Evolutionary conservation across 2,888 invertebrate genomes (phyloP).

Genomic region (Pachliopta kotzebuea): DNA sequence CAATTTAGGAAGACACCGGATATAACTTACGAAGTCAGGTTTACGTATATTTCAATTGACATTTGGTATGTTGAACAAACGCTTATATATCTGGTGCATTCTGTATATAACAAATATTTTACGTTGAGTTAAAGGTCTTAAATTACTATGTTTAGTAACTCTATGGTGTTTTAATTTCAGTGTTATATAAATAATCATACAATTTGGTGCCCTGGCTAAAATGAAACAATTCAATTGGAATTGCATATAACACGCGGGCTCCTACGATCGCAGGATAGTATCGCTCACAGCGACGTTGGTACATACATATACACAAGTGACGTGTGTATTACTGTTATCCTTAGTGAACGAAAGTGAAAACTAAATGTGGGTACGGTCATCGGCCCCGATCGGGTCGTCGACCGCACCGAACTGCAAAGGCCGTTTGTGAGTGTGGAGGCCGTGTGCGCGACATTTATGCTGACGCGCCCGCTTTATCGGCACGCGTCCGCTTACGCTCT

Average conservation of each 20-base stretch:
- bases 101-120: not conserved
- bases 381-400: constrained; percentile 71
- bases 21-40: constrained; percentile 45
- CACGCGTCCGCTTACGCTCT: constrained; percentile 35
- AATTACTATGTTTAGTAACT: not conserved
- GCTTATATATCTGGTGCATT: constrained; percentile 4
- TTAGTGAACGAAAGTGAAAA: constrained; percentile 80
- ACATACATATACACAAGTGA: constrained; percentile 54
- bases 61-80: constrained; percentile 53
- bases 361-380: constrained; percentile 74
- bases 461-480: constrained; percentile 36
- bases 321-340: constrained; percentile 78
- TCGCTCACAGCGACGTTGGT: constrained; percentile 50
- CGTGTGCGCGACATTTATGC: constrained; percentile 69
- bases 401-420: constrained; percentile 79
- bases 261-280: constrained; percentile 48
- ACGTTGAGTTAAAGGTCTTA: not conserved
- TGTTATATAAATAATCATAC: constrained; percentile 9
- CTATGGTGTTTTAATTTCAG: not conserved
- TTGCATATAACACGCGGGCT: constrained; percentile 56
- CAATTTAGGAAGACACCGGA: constrained; percentile 61
- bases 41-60: constrained; percentile 48
- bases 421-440: constrained; percentile 79
- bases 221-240: constrained; percentile 22
- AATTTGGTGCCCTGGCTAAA: constrained; percentile 17